These are phyloP conservation scores for Ciconia stormi DNA, from an alignment of 2,113 vertebrate species.

Conservation along the genomic window DNA sequence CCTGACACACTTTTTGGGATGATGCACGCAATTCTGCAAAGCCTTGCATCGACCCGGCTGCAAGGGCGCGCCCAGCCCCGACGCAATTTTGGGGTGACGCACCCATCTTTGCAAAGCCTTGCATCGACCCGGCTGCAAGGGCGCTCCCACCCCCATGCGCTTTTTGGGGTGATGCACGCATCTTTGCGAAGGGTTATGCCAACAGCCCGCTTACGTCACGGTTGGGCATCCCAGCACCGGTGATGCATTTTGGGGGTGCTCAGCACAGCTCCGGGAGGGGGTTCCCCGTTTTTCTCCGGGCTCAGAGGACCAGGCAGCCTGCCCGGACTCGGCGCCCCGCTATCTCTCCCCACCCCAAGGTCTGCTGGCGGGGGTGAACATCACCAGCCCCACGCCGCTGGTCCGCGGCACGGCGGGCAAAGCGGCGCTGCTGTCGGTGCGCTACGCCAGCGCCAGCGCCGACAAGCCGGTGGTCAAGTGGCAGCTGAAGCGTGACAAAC, in stretches of 20 bases:
- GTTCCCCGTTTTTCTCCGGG: accelerated
- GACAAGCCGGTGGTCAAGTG: constrained; percentile 95
- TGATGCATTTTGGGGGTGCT: background rate
- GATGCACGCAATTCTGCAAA: background rate
- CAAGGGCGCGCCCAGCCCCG: background rate
- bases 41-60: accelerated
- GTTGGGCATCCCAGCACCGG: accelerated
- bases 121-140: background rate
- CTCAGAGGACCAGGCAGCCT: background rate
- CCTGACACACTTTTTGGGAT: background rate
- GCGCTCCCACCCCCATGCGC: background rate
- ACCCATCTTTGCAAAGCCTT: background rate
- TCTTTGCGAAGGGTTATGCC: background rate
- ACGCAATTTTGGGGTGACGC: background rate
- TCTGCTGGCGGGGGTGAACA: constrained; percentile 85
- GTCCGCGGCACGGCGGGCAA: constrained; percentile 84
- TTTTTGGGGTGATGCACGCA: background rate
- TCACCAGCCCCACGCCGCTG: constrained; percentile 84
- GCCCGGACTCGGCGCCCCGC: no score
- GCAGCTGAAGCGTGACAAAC: constrained; percentile 90
- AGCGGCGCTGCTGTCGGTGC: constrained; percentile 88
- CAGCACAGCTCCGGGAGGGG: background rate
- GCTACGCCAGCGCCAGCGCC: constrained; percentile 85
- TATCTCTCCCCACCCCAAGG: constrained; percentile 65
- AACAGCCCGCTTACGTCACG: accelerated